A percentile compares a stretch with the other conserved stretches of the same genome.
phyloP scores from a whole-genome alignment of 1,140 invertebrate genomes.

The Hesperophylax magnus region DNA sequence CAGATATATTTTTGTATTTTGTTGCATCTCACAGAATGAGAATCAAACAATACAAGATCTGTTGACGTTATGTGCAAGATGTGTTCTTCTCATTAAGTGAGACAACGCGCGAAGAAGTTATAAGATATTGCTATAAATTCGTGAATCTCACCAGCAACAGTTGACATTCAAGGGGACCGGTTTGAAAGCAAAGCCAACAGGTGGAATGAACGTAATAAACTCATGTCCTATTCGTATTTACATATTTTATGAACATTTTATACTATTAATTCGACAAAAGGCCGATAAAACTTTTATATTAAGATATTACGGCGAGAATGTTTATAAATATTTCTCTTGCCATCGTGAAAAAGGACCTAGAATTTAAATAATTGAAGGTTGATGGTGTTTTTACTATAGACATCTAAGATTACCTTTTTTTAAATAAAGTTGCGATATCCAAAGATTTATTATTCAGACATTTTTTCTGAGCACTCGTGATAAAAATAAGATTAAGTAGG shows the following conservation, averaged over 20 bases:
- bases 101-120: too few relatives aligned
- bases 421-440: too few relatives aligned
- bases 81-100: too few relatives aligned
- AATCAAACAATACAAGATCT: too few relatives aligned
- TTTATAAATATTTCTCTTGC: slow-evolving; percentile 7
- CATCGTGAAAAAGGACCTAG: slow-evolving; percentile 9
- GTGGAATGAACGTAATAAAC: slow-evolving; percentile 37
- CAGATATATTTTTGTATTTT: too few relatives aligned
- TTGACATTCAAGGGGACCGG: slow-evolving; percentile 34
- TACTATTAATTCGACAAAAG: slow-evolving; percentile 26
- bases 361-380: neutral
- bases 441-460: too few relatives aligned
- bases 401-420: too few relatives aligned
- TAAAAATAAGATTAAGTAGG: too few relatives aligned
- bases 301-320: slow-evolving; percentile 7
- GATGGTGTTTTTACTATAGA: neutral
- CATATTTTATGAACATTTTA: slow-evolving; percentile 30
- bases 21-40: too few relatives aligned
- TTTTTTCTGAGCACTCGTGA: too few relatives aligned
- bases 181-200: slow-evolving; percentile 42
- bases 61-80: too few relatives aligned
- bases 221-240: slow-evolving; percentile 35
- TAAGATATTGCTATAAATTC: neutral
- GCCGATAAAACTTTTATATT: slow-evolving; percentile 14
- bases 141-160: slow-evolving; percentile 6